These are phyloP conservation scores for Peromyscus attwateri DNA, from an alignment of 2,797 vertebrate genomes.

Conservation along the genomic window DNA sequence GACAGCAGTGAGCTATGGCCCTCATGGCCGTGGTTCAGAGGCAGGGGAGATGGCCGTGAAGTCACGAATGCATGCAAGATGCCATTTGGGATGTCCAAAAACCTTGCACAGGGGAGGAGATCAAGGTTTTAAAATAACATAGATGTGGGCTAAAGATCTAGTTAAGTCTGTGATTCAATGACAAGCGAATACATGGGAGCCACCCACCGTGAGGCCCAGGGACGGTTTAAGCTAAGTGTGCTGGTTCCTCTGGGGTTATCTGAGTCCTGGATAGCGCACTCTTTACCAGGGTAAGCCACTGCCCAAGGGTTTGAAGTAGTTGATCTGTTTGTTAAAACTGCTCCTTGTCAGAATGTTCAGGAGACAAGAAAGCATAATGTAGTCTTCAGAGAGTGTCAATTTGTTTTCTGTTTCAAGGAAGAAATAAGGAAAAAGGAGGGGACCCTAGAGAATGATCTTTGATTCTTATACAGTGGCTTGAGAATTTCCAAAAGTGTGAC, in stretches of 20 bases:
- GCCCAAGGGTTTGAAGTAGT: not conserved
- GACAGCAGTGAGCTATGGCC: not conserved
- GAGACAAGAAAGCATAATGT: not conserved
- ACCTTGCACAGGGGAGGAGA: not conserved
- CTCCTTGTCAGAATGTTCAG: not conserved
- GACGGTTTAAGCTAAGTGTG: not conserved
- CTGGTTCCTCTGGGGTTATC: constrained; percentile 6
- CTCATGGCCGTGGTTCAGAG: not conserved
- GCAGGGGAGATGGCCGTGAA: not conserved
- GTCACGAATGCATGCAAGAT: not conserved
- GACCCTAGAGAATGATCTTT: not conserved
- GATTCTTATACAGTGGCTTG: not conserved
- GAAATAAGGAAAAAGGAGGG: not conserved
- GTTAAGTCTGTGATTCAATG: constrained; percentile 22
- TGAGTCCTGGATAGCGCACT: not conserved
- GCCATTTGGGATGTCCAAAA: not conserved
- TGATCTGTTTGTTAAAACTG: constrained; percentile 66
- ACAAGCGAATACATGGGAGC: not conserved
- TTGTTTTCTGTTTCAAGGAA: constrained; percentile 30
- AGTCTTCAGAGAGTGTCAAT: not conserved
- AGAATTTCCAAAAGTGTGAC: constrained; percentile 42
- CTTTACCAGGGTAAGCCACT: not conserved
- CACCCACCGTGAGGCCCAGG: not conserved
- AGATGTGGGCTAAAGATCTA: constrained; percentile 31
- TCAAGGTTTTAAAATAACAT: constrained; percentile 33